Base-by-base conservation (phyloP, 2,113 vertebrate species). In the Cinclus cinclus region DNA sequence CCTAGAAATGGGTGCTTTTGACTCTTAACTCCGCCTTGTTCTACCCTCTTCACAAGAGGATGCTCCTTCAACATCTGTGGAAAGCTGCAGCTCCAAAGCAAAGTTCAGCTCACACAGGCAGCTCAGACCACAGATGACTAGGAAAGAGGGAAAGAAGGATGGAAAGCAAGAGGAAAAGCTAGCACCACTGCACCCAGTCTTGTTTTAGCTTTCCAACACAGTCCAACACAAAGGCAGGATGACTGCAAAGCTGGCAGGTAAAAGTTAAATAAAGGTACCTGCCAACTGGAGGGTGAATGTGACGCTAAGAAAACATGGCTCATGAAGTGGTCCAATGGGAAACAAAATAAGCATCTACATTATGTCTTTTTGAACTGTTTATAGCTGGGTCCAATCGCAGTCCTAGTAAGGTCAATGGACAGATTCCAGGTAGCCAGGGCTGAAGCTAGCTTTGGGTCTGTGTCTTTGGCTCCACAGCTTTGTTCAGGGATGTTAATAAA, bases 241-340 rank as follows among this genome's bases (percentile, higher is more conserved):
- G 82, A 64, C 56, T 70, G 64, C 63, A 80, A 80, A 80, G 56
- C 5, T 95, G 90, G 89, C 60, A 81, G 68, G 68, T 93, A 33
- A n/a, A 94, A 94, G 90, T 86, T 83, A 95, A 95, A 90, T 90
- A 93, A 46, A 37, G 33, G 22, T 67, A 92, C 39, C 63, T 81
- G 75, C 90, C 87, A 93, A 9, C 39, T 64, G 33, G 59, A 86
- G 82, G 76, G 82, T 83, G 67, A 91, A 35, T 0, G 0, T 67
- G 68, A 46, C 68, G 76, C 71, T 93, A 74, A 92, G 90, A 88
- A 92, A 95, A 86, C 42, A 16, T 9, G 10, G 21, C 15, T 63
- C 35, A 30, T 25, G 17, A 63, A 91, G 25, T 0, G 0, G 17
- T 55, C 42, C 67, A 94, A 53, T 59, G 76, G 52, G 78, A 90